Evolutionary conservation across 2,113 vertebrate species (phyloP), one percentile per base, ranked within the genome.

Genomic region (Alligator sinensis): DNA sequence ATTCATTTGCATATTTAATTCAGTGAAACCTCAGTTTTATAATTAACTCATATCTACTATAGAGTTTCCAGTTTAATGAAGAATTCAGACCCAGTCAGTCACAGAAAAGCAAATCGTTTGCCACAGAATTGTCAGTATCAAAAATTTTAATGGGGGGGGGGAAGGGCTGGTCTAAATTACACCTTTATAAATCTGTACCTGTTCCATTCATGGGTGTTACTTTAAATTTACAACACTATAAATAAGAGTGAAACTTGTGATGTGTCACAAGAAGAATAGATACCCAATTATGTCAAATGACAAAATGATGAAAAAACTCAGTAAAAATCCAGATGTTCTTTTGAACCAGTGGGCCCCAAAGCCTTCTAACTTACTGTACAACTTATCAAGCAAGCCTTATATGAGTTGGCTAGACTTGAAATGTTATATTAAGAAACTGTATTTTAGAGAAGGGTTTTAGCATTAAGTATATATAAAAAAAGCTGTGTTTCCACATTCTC

Each of bases 381-480:
- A 70, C n/a, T 77, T 87, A 28, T 80, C 12, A 60, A 76, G 92
- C n/a, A 47, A 0, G 4, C 6, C 38, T 80, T 13, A 54, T 62
- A 55, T 5, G 84, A 72, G 38, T 9, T 1, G 22, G 38, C 34
- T 61, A 84, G 27, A 76, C 9, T 14, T 55, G 60, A 21, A 38
- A 57, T 76, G 78, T n/a, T 62, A 92, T 91, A 89, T 84, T 75
- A 91, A 88, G 85, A 75, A 58, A 28, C 24, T 27, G 17, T 17
- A 30, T 93, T 90, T 96, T 80, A 94, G 84, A 90, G 72, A 38
- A 93, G 86, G 86, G 86, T 85, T 95, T 94, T 97, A 96, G 22
- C 78, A 89, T 55, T 83, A 91, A 80, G 16, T 93, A 59, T 78
- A 85, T 62, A 47, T 93, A 95, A 94, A 90, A 87, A 86, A 90